A percentile compares a stretch with the other conserved stretches of the same genome.
Evolutionary conservation across 2,888 invertebrate genomes (phyloP).

Genomic region (Sphaerophoria taeniata): DNA sequence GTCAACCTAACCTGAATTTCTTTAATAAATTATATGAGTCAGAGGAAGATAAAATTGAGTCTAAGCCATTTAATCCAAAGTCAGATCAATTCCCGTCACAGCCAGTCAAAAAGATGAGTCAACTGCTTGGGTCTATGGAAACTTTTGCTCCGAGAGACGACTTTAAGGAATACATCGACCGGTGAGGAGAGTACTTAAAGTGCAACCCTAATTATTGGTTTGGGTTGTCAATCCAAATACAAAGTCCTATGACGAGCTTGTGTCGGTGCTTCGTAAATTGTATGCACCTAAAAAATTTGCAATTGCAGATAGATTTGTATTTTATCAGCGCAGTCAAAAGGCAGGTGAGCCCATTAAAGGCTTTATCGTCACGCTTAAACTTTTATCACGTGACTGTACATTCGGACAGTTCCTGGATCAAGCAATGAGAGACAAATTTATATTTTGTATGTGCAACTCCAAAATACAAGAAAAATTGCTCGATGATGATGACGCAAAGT

Average conservation of each 20-base stretch:
- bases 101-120: too few relatives aligned
- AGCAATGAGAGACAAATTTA: too few relatives aligned
- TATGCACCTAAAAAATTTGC: slow-evolving; percentile 32
- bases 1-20: too few relatives aligned
- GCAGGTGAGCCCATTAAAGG: too few relatives aligned
- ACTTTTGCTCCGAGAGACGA: slow-evolving; percentile 37
- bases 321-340: too few relatives aligned
- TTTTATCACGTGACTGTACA: too few relatives aligned
- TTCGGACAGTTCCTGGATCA: too few relatives aligned
- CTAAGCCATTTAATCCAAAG: too few relatives aligned
- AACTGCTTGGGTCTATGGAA: slow-evolving; percentile 20
- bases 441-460: slow-evolving; percentile 22
- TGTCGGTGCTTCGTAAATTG: slow-evolving; percentile 1
- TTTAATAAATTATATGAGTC: too few relatives aligned
- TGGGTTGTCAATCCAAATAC: slow-evolving; percentile 18
- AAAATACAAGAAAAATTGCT: slow-evolving; percentile 40
- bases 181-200: slow-evolving; percentile 26
- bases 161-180: slow-evolving; percentile 42
- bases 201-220: slow-evolving; percentile 37
- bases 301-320: slow-evolving; percentile 38
- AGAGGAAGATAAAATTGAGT: too few relatives aligned
- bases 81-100: neutral
- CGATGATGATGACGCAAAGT: slow-evolving; percentile 30
- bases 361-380: too few relatives aligned
- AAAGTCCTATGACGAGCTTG: slow-evolving; percentile 20